Evolutionary conservation across 1,140 invertebrate genomes (phyloP).

Genomic region (Drosophila rufa): DNA sequence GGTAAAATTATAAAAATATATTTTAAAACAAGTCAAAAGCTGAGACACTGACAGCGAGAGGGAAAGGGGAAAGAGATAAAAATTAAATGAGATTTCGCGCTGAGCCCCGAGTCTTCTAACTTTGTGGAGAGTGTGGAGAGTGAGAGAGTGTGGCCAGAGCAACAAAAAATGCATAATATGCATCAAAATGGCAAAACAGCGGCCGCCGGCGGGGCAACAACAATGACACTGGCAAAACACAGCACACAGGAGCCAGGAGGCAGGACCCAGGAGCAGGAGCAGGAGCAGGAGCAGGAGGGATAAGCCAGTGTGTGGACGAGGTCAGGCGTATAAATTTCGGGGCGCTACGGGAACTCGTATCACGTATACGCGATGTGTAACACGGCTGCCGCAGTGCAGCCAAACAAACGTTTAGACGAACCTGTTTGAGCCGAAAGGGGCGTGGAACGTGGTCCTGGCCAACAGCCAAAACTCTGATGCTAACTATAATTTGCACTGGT

Average conservation of each 20-base stretch:
- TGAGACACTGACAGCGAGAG: background rate
- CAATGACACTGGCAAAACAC: slow-evolving; percentile 21
- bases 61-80: slow-evolving; percentile 16
- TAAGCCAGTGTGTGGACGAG: slow-evolving; percentile 7
- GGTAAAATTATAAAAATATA: background rate
- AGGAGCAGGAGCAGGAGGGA: background rate
- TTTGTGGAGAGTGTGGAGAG: slow-evolving; percentile 5
- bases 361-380: slow-evolving; percentile 57
- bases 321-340: slow-evolving; percentile 48
- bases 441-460: slow-evolving; percentile 22
- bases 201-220: slow-evolving; percentile 4
- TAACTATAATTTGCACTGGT: slow-evolving; percentile 59
- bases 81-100: slow-evolving; percentile 53
- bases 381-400: slow-evolving; percentile 55
- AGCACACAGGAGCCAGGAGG: background rate
- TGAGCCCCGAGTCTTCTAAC: slow-evolving; percentile 33
- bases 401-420: slow-evolving; percentile 52
- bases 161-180: slow-evolving; percentile 29
- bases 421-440: background rate
- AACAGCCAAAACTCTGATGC: slow-evolving; percentile 45
- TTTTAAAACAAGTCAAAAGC: slow-evolving; percentile 10
- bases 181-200: slow-evolving; percentile 31
- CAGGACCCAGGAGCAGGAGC: background rate
- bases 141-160: background rate
- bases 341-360: slow-evolving; percentile 46